Conservation (phyloP, 1,140 invertebrate genomes). For the Apis cerana region DNA sequence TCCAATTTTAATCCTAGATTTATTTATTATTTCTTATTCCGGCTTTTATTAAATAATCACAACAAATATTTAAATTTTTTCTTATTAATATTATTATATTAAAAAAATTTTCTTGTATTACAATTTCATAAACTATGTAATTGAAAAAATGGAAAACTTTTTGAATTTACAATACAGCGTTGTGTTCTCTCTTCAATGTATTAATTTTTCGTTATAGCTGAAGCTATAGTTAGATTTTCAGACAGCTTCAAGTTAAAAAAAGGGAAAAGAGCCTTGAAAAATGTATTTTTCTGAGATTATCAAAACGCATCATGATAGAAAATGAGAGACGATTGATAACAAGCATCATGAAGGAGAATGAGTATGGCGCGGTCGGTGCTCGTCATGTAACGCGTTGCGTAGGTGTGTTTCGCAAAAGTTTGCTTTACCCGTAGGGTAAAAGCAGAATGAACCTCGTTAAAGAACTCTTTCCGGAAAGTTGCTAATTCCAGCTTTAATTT, state of each 20-base stretch:
- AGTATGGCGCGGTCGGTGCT: constrained; percentile 13
- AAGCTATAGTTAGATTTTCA: constrained; percentile 58
- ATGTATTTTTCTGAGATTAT: constrained; percentile 64
- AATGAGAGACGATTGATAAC: constrained; percentile 14
- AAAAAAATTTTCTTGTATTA: neutral
- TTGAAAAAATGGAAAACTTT: neutral
- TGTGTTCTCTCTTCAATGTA: constrained; percentile 58
- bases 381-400: constrained; percentile 53
- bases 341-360: constrained; percentile 16
- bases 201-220: constrained; percentile 73
- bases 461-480: constrained; percentile 60
- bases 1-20: neutral
- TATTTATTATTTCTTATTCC: neutral
- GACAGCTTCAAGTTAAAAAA: constrained; percentile 61
- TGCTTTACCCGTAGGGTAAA: constrained; percentile 44
- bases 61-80: neutral
- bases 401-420: constrained; percentile 61
- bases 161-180: constrained; percentile 53
- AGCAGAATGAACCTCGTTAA: constrained; percentile 56
- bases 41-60: neutral
- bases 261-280: constrained; percentile 61
- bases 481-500: constrained; percentile 52
- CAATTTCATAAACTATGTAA: neutral
- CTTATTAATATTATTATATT: neutral
- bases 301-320: constrained; percentile 29